Conservation (phyloP, 2,113 vertebrate species). For the Neodontobutis hainanensis region DNA sequence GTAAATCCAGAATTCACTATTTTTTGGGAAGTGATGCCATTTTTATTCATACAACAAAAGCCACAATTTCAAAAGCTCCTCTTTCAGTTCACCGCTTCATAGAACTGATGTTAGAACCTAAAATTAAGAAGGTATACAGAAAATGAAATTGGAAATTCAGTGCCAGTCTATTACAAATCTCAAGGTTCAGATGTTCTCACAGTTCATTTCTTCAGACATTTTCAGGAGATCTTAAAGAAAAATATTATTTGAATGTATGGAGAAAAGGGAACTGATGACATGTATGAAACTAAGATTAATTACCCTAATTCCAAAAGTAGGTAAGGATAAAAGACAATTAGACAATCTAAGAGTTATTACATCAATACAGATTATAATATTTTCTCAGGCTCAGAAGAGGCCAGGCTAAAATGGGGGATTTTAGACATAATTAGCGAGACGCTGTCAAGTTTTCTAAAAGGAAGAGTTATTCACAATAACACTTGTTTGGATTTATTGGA, state of each 20-base stretch:
- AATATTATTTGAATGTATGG: background rate
- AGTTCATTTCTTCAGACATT: background rate
- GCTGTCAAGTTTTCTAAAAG: conserved; percentile 1
- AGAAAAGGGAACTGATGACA: background rate
- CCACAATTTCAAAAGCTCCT: background rate
- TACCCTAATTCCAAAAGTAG: background rate
- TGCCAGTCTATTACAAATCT: background rate
- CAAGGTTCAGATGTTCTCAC: background rate
- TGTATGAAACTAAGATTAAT: background rate
- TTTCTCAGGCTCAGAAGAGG: background rate
- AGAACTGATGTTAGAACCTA: background rate
- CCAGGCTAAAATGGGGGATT: background rate
- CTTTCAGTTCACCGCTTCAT: background rate
- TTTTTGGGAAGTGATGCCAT: background rate
- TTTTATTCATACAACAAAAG: background rate
- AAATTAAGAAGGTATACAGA: background rate
- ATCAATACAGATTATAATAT: conserved; percentile 2
- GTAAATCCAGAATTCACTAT: background rate
- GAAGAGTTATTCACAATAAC: background rate
- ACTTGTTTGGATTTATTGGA: background rate
- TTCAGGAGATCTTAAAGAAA: background rate
- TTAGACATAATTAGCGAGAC: background rate
- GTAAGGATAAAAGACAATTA: background rate
- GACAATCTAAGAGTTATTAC: background rate
- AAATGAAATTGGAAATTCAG: background rate